phyloP scores from a whole-genome alignment of 1,140 invertebrate species.

The Caerostris extrusa region DNA sequence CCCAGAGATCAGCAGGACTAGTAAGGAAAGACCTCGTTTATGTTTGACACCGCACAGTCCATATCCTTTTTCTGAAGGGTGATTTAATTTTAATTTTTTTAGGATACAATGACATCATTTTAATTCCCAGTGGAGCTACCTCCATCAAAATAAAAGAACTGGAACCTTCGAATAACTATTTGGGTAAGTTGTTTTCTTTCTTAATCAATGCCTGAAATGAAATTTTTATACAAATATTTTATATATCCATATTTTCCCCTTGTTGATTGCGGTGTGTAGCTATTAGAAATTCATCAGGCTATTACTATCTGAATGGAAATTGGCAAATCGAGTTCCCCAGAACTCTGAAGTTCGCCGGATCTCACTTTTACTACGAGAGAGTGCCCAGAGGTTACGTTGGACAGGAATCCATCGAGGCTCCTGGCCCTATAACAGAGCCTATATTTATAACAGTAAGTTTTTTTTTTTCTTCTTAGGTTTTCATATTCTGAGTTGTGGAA shows the following conservation, averaged over 20 bases:
- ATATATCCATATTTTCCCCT: not conserved
- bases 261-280: slow-evolving; percentile 83
- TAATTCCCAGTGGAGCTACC: slow-evolving; percentile 95
- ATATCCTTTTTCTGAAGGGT: not conserved
- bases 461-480: not conserved
- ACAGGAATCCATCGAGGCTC: slow-evolving; percentile 90
- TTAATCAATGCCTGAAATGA: not conserved
- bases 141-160: slow-evolving; percentile 93
- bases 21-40: too few species aligned
- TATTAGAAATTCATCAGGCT: slow-evolving; percentile 89
- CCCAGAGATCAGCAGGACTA: too few species aligned
- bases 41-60: too few species aligned
- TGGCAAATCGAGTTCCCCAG: slow-evolving; percentile 95
- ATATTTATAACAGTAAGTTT: slow-evolving; percentile 90
- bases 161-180: slow-evolving; percentile 93
- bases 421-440: slow-evolving; percentile 93
- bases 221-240: not conserved
- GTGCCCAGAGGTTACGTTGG: slow-evolving; percentile 87
- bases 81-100: slow-evolving; percentile 29
- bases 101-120: slow-evolving; percentile 96
- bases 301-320: slow-evolving; percentile 96
- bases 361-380: slow-evolving; percentile 89
- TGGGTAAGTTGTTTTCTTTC: slow-evolving; percentile 86
- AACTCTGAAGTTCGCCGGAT: slow-evolving; percentile 89
- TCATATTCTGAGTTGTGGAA: too few species aligned